Evolutionary conservation across 1,140 invertebrate species (phyloP), one percentile per base, ranked within the genome.

Genomic region (Pseudomyrmex dendroicus): DNA sequence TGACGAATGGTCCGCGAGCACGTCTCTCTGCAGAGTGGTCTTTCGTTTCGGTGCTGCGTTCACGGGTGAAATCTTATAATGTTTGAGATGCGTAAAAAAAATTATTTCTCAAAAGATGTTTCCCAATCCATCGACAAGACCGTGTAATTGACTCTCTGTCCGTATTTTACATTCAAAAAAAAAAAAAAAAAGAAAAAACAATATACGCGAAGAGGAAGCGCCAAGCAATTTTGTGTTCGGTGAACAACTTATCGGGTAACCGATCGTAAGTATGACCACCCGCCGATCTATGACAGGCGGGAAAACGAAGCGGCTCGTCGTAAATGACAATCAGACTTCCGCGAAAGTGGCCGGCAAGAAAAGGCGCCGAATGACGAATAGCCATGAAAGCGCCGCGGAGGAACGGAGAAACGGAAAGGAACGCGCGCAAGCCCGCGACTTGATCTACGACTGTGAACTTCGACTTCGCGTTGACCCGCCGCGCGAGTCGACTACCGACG

Each of bases 1-100:
- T 94, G 93, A 94, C 94, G 94, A 94, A 94, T 94, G 93, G 91
- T 90, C 83, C 89, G 89, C 91, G 92, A 91, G 91, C 90, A 84
- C 88, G 89, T 91, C 5, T 35, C 35, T 35, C 89, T 86, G 88
- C 35, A 85, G 48, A 64, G 80, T 86, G 86, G 89, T 88, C 86
- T 35, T 35, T 35, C 84, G 86, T 84, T 90, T 82, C 57, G 17
- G 63, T 52, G 46, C n/a, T 46, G n/a, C 52, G 88, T 86, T 85
- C 87, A 86, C 89, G 85, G 90, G 54, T 44, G 35, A 35, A 35
- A 35, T 35, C 35, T 35, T 5, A 35, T 3, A 92, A 93, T 92
- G 94, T 92, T 92, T 89, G 90, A 35, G 5, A 94, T 91, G 89
- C 20, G n/a, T 22, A 35, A 0, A 35, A 35, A 35, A 35, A 35